A percentile compares a stretch with the other conserved stretches of the same genome.
phyloP scores from a whole-genome alignment of 1,140 invertebrate genomes.

The Venturia canescens region DNA sequence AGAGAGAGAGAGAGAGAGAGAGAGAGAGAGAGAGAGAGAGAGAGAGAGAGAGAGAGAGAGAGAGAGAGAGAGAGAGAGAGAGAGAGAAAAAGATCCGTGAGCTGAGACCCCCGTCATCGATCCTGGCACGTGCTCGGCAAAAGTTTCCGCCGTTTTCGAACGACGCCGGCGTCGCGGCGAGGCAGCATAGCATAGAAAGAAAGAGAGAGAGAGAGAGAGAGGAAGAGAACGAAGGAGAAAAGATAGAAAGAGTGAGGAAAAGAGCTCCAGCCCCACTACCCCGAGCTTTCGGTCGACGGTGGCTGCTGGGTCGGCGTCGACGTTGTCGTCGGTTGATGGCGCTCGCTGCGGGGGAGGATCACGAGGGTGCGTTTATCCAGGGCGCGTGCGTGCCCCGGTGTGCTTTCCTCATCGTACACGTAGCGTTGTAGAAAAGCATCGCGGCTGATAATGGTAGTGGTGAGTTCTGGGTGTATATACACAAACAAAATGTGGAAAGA shows the following conservation, averaged over 20 bases:
- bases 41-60: not conserved
- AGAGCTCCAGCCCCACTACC: constrained; percentile 11
- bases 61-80: not conserved
- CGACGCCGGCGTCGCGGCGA: constrained; percentile 31
- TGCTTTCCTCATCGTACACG: constrained; percentile 34
- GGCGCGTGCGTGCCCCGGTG: constrained; percentile 51
- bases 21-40: not conserved
- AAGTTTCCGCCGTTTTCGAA: constrained; percentile 46
- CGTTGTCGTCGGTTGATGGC: constrained; percentile 42
- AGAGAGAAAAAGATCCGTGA: constrained; percentile 36
- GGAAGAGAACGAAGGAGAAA: not conserved
- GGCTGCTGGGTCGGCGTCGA: constrained; percentile 38
- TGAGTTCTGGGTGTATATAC: constrained; percentile 8
- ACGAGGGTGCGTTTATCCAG: constrained; percentile 48
- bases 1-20: not conserved
- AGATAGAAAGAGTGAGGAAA: not conserved
- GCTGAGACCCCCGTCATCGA: constrained; percentile 39
- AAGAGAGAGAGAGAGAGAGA: not conserved
- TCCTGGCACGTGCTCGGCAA: constrained; percentile 46
- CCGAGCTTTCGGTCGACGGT: constrained; percentile 14
- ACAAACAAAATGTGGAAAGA: constrained; percentile 11
- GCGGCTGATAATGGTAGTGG: not conserved
- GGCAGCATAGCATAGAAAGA: constrained; percentile 1
- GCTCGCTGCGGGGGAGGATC: constrained; percentile 25
- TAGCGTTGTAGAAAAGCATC: not conserved